Percentiles rank a stretch among this genome's conserved stretches.
phyloP scores from a whole-genome alignment of 2,797 vertebrate genomes.

The Trichosurus vulpecula region DNA sequence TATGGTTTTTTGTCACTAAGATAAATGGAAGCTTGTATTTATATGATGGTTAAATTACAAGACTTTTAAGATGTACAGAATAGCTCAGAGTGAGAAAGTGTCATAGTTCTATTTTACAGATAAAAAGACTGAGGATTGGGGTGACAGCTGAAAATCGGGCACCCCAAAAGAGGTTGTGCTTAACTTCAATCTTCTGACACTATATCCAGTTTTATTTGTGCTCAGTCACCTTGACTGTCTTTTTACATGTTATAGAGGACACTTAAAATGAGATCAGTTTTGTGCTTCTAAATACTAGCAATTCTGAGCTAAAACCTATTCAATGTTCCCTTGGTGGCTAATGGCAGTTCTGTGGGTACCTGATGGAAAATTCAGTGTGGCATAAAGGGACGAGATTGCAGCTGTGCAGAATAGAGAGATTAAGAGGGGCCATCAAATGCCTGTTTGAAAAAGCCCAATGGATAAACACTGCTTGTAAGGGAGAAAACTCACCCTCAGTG shows the following conservation, averaged over 20 bases:
- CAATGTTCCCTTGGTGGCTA: background rate
- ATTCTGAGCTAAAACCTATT: slow-evolving; percentile 3
- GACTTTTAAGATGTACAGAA: background rate
- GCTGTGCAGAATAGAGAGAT: background rate
- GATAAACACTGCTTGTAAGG: background rate
- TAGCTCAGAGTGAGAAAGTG: background rate
- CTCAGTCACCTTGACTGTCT: background rate
- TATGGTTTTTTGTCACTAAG: background rate
- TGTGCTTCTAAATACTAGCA: background rate
- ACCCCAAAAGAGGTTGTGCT: background rate
- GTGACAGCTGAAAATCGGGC: background rate
- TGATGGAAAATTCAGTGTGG: background rate
- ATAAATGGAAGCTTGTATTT: background rate
- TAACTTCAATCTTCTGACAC: background rate
- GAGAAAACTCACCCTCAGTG: background rate
- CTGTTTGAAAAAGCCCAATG: background rate
- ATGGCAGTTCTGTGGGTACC: background rate
- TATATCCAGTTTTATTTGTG: background rate
- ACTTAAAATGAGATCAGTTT: slow-evolving; percentile 12
- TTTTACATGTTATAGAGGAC: background rate
- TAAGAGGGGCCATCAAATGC: background rate
- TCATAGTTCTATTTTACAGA: background rate
- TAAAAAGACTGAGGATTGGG: background rate
- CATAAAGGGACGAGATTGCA: slow-evolving; percentile 8
- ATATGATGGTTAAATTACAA: background rate